These are phyloP conservation scores for Alloscopus bannaensis DNA, from an alignment of 2,888 invertebrate species.

Conservation along the genomic window DNA sequence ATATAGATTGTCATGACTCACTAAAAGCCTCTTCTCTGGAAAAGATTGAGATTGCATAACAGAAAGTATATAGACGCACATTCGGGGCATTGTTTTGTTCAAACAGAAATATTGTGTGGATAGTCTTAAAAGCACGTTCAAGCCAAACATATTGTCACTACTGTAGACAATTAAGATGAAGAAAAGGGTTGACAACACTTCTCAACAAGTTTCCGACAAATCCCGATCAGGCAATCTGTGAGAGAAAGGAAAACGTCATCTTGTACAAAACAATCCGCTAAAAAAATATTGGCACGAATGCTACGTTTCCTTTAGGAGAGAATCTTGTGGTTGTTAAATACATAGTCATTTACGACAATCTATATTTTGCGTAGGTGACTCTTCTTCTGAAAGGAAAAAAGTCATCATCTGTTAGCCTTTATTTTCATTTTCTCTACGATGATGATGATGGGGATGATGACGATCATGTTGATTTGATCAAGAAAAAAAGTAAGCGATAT, in stretches of 20 bases:
- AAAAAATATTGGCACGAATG: constrained; percentile 51
- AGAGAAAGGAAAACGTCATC: background rate
- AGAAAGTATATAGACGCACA: constrained; percentile 18
- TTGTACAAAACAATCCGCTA: background rate
- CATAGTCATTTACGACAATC: background rate
- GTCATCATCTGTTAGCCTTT: background rate
- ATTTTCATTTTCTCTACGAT: background rate
- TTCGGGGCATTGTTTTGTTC: too few species aligned
- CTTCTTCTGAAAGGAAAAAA: too few species aligned
- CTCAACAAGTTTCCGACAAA: background rate
- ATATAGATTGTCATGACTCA: too few species aligned
- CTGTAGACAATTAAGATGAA: too few species aligned
- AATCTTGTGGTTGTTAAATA: background rate
- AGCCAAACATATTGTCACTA: too few species aligned
- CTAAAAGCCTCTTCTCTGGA: background rate
- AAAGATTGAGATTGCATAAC: background rate
- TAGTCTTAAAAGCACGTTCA: too few species aligned
- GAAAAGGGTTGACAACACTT: too few species aligned
- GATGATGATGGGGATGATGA: constrained; percentile 1
- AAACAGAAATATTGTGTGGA: too few species aligned
- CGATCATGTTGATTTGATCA: background rate
- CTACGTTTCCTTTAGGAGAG: background rate
- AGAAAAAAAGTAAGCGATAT: background rate
- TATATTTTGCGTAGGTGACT: constrained; percentile 8
- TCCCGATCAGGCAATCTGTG: background rate